These are phyloP conservation scores for Drosophila anomalata DNA, from an alignment of 2,888 invertebrate genomes.

Conservation along the genomic window DNA sequence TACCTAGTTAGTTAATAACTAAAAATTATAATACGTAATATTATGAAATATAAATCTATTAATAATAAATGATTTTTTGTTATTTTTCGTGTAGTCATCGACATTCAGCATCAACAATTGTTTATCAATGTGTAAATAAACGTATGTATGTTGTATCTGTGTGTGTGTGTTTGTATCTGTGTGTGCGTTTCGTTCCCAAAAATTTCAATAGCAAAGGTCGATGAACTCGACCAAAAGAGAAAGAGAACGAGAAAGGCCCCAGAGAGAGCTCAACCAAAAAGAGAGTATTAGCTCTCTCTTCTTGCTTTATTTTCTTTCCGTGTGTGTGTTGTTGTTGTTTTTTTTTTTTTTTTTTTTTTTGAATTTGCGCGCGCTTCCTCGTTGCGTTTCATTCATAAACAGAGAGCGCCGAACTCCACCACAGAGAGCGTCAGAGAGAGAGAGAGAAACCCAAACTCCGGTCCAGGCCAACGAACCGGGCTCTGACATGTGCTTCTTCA, in stretches of 20 bases:
- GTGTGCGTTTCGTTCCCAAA: constrained; percentile 65
- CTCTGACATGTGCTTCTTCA: constrained; percentile 66
- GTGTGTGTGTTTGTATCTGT: constrained; percentile 47
- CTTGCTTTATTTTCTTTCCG: constrained; percentile 21
- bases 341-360: constrained; percentile 25
- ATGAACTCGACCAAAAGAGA: constrained; percentile 68
- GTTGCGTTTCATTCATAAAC: constrained; percentile 78
- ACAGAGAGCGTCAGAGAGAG: neutral
- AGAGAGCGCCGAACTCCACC: constrained; percentile 59
- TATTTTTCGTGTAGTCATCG: constrained; percentile 23
- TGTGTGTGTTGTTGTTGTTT: too few relatives aligned
- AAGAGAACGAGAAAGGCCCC: constrained; percentile 17
- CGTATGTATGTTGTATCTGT: constrained; percentile 24
- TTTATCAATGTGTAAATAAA: constrained; percentile 77
- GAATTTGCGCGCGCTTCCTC: constrained; percentile 63
- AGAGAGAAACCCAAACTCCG: constrained; percentile 4
- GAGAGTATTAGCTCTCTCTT: constrained; percentile 29
- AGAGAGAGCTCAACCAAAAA: constrained; percentile 2
- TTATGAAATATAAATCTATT: constrained; percentile 8
- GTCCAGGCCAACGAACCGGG: constrained; percentile 76
- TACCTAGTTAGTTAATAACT: neutral
- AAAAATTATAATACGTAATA: neutral
- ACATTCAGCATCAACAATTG: constrained; percentile 58
- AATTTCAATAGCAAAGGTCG: constrained; percentile 82
- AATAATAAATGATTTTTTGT: neutral